Evolutionary conservation across 1,140 invertebrate species (phyloP).

Genomic region (Drosophila erecta): DNA sequence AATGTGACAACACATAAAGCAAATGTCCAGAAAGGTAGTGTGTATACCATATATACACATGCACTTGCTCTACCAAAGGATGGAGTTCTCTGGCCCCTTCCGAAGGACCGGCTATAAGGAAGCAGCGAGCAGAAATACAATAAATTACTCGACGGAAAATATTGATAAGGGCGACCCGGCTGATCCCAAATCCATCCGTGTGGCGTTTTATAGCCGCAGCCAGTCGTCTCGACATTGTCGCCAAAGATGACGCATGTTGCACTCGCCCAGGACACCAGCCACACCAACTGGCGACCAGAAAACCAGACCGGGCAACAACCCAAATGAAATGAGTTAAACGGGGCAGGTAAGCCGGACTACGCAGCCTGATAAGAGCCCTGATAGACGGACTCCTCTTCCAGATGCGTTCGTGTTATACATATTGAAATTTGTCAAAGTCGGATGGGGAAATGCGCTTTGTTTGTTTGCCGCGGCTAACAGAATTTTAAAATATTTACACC

Average conservation of each 20-base stretch:
- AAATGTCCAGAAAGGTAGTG: conserved; percentile 51
- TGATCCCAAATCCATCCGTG: conserved; percentile 37
- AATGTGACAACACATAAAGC: conserved; percentile 78
- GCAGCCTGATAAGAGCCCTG: conserved; percentile 49
- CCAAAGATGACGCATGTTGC: conserved; percentile 77
- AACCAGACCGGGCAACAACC: neutral
- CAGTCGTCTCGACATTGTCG: conserved; percentile 56
- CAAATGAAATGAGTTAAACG: conserved; percentile 77
- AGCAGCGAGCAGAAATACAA: conserved; percentile 59
- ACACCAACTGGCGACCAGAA: conserved; percentile 28
- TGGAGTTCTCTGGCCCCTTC: conserved; percentile 1
- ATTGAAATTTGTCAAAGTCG: conserved; percentile 25
- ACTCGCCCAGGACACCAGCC: conserved; percentile 17
- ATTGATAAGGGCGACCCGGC: conserved; percentile 65
- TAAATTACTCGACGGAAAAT: conserved; percentile 84
- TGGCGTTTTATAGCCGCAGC: conserved; percentile 59
- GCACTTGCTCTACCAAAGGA: conserved; percentile 57
- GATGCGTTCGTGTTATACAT: conserved; percentile 3
- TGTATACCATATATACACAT: conserved; percentile 12
- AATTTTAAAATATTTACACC: too few species aligned
- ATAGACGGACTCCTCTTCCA: conserved; percentile 16
- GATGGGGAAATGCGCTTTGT: neutral
- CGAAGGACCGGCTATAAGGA: conserved; percentile 57
- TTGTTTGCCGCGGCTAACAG: neutral
- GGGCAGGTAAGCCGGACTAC: conserved; percentile 57